Evolutionary conservation across 2,888 invertebrate genomes (phyloP).

Genomic region (Eledone cirrhosa): DNA sequence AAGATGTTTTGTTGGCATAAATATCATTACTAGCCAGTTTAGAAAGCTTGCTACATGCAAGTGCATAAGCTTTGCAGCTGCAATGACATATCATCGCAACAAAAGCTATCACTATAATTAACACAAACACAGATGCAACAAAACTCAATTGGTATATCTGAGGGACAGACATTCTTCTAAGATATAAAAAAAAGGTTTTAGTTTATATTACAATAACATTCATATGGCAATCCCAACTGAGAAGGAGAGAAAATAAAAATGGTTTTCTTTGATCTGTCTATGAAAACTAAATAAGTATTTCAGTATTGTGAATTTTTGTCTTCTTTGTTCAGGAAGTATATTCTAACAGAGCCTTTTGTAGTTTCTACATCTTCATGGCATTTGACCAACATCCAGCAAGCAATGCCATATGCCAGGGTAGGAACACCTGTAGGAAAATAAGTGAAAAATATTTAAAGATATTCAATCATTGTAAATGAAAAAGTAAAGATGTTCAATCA

Average conservation of each 20-base stretch:
- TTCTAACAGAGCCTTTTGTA: constrained; percentile 76
- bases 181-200: not conserved
- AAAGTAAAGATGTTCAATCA: too few species aligned
- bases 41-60: constrained; percentile 16
- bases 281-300: not conserved
- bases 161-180: constrained; percentile 35
- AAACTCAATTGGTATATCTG: constrained; percentile 41
- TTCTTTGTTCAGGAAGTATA: constrained; percentile 90
- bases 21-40: constrained; percentile 10
- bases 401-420: constrained; percentile 88
- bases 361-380: constrained; percentile 82
- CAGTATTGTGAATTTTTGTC: constrained; percentile 67
- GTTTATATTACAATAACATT: too few species aligned
- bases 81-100: constrained; percentile 33
- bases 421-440: constrained; percentile 79
- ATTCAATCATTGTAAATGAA: too few species aligned
- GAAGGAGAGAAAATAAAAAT: not conserved
- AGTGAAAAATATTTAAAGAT: constrained; percentile 22
- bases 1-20: constrained; percentile 3
- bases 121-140: constrained; percentile 34
- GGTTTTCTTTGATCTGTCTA: not conserved
- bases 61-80: constrained; percentile 17
- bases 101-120: constrained; percentile 36
- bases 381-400: constrained; percentile 82
- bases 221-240: too few species aligned